phyloP scores from a whole-genome alignment of 2,113 vertebrate species.

The Bos javanicus region DNA sequence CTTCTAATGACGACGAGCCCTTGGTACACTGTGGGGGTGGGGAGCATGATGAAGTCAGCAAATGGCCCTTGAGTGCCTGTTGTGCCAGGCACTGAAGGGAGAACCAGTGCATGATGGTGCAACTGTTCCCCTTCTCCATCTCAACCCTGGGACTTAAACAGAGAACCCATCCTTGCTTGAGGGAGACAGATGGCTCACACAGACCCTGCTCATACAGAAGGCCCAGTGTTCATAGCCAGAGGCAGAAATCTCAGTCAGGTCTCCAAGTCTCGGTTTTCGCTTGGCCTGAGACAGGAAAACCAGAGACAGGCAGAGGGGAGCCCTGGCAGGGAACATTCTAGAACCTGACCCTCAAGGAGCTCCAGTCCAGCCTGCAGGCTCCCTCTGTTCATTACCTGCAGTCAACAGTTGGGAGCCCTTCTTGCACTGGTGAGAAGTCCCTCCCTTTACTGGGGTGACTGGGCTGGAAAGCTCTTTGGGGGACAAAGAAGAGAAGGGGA shows the following conservation, averaged over 20 bases:
- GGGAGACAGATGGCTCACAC: slow-evolving; percentile 58
- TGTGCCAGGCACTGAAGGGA: background rate
- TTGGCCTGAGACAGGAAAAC: background rate
- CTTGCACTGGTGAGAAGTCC: background rate
- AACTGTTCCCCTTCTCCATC: background rate
- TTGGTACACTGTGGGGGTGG: background rate
- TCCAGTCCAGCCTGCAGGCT: background rate
- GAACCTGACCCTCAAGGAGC: background rate
- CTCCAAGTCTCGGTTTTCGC: background rate
- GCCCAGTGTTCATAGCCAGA: slow-evolving; percentile 45
- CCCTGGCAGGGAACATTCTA: background rate
- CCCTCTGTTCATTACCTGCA: background rate
- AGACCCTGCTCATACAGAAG: slow-evolving; percentile 64
- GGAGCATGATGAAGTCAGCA: background rate
- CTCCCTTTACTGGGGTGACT: background rate
- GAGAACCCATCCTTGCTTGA: background rate
- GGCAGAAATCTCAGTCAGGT: slow-evolving; percentile 60
- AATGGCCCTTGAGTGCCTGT: accelerated
- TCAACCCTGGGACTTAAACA: background rate
- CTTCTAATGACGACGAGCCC: accelerated
- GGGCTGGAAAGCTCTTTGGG: background rate
- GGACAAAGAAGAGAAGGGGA: background rate
- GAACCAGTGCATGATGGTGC: no score
- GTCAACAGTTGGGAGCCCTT: background rate
- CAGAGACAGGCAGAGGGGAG: background rate